These are phyloP conservation scores for Dendrolimus pini DNA, from an alignment of 2,888 invertebrate genomes.

Conservation along the genomic window DNA sequence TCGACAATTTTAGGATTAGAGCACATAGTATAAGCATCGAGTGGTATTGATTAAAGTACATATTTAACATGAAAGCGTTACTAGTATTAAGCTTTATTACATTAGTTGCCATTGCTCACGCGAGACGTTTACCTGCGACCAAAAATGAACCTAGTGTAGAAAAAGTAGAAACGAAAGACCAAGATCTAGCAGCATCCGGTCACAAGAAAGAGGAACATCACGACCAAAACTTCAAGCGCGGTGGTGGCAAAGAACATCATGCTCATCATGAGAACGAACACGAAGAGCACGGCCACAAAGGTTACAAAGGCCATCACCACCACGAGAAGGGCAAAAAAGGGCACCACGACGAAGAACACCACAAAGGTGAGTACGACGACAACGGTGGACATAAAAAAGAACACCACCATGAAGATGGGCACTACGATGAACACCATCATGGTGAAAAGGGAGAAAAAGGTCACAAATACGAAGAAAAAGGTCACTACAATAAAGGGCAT, in stretches of 20 bases:
- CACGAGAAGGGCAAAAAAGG: conserved; percentile 83
- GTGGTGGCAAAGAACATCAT: conserved; percentile 81
- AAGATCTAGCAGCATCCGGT: conserved; percentile 53
- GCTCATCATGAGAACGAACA: conserved; percentile 79
- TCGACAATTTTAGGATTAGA: conserved; percentile 55
- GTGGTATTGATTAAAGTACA: conserved; percentile 18
- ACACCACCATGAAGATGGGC: conserved; percentile 80
- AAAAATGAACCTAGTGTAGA: conserved; percentile 24
- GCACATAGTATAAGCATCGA: conserved; percentile 35
- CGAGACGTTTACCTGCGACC: conserved; percentile 42
- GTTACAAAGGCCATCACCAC: conserved; percentile 82
- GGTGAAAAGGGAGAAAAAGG: conserved; percentile 82
- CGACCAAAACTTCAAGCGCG: conserved; percentile 75
- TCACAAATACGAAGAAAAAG: conserved; percentile 80
- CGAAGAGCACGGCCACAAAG: conserved; percentile 83
- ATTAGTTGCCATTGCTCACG: conserved; percentile 34
- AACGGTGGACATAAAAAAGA: conserved; percentile 78
- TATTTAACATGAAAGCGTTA: conserved; percentile 46
- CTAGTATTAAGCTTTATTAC: conserved; percentile 44
- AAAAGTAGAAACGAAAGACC: conserved; percentile 34
- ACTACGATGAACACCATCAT: conserved; percentile 79
- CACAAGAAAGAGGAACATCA: conserved; percentile 68
- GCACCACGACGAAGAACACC: conserved; percentile 83
- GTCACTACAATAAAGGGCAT: conserved; percentile 89
- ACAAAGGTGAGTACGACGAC: conserved; percentile 79